Base-by-base conservation (phyloP, 1,140 invertebrate genomes). In the Macrobrachium rosenbergii region DNA sequence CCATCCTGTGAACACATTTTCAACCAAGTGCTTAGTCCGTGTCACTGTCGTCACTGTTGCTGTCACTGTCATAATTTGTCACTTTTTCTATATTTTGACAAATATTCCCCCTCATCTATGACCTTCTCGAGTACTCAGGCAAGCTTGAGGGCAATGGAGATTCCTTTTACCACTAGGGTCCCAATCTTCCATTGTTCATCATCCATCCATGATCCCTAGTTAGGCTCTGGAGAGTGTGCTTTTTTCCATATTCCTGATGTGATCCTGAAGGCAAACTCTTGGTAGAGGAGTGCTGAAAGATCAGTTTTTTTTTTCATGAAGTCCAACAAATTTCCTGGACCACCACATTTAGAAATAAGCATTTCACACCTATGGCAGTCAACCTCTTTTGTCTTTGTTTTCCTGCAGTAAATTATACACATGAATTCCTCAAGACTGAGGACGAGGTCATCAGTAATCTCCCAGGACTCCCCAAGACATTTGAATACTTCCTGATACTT, bases 271-370 rank as follows among this genome's bases (percentile, higher is more conserved):
- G 37, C n/a, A 62, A 60, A 81, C 52, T 37, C 37, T 63, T 28
- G 10, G 78, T 12, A 59, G 60, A 62, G 78, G 78, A 81, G 11
- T 81, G 78, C 60, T 63, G 59, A 60, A 14, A 63, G 19, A 81
- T 81, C 59, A 12, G n/a, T 63, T 17, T 81, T 81, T 63, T 63
- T 81, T 37, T 81, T 81, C 52, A 28, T 21, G 28, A n/a, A n/a
- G n/a, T n/a, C 63, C 78, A 11, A 63, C 14, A 12, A 23, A 19
- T 28, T 60, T 62, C 60, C 60, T 21, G 14, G 10, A 28, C 58
- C 78, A 81, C 58, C 78, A 81, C 58, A 81, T 81, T 21, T 81
- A 62, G 52, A 60, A 81, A 81, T 8, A 62, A 81, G 78, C 60
- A 60, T 81, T 63, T 62, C 28, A 59, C 63, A 81, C 58, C 78